phyloP scores from a whole-genome alignment of 2,888 invertebrate species.

The Coleophora deauratella region DNA sequence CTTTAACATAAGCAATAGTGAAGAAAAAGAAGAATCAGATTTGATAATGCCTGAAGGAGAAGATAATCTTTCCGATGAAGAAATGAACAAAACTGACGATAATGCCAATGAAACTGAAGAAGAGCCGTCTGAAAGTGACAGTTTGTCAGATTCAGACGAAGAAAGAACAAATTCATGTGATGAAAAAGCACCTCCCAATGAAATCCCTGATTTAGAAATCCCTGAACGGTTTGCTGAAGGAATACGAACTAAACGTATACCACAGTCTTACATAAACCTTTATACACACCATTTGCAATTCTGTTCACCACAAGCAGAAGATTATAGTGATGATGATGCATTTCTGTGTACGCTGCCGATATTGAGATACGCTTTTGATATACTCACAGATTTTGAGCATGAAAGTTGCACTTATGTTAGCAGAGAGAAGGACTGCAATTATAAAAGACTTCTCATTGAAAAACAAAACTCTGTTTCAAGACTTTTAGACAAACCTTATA shows the following conservation, averaged over 20 bases:
- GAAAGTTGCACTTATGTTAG: constrained; percentile 50
- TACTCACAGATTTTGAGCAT: constrained; percentile 50
- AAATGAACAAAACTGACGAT: constrained; percentile 18
- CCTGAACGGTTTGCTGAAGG: constrained; percentile 80
- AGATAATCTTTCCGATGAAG: constrained; percentile 17
- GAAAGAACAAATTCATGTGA: constrained; percentile 21
- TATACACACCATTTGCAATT: constrained; percentile 77
- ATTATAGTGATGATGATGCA: constrained; percentile 74
- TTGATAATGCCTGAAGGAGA: constrained; percentile 19
- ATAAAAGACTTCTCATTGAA: constrained; percentile 38
- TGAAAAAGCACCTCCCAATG: too few species aligned
- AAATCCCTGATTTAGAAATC: constrained; percentile 31
- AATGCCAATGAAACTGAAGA: constrained; percentile 21
- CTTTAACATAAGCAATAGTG: constrained; percentile 46
- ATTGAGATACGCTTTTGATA: constrained; percentile 73
- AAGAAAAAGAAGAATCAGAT: constrained; percentile 2
- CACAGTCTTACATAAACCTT: constrained; percentile 80
- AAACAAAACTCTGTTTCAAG: constrained; percentile 33
- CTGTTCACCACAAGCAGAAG: constrained; percentile 82
- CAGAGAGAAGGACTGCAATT: constrained; percentile 41
- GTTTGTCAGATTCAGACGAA: constrained; percentile 21
- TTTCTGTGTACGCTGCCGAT: constrained; percentile 76
- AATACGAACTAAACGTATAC: constrained; percentile 75
- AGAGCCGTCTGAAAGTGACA: constrained; percentile 11
- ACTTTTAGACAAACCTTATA: constrained; percentile 30